A percentile compares a stretch with the other conserved stretches of the same genome.
Evolutionary conservation across 2,797 vertebrate genomes (phyloP).

Genomic region (Chaenodraco wilsoni): DNA sequence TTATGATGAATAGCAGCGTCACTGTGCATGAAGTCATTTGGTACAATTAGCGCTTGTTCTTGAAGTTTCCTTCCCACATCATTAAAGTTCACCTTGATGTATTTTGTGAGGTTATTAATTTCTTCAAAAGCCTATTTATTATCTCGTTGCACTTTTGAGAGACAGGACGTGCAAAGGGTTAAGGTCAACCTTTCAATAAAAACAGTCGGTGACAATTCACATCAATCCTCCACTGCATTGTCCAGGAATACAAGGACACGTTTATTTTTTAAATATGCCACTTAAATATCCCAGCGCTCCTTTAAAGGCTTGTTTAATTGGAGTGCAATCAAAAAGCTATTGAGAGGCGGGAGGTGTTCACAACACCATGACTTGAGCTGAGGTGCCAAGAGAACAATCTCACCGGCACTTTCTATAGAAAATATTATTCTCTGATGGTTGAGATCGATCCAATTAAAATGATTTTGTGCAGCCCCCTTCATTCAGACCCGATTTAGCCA

Average conservation of each 20-base stretch:
- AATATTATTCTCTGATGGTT: constrained; percentile 57
- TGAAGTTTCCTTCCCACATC: constrained; percentile 44
- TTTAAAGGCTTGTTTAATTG: constrained; percentile 6
- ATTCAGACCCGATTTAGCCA: constrained; percentile 63
- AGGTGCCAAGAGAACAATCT: constrained; percentile 35
- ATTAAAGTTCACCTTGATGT: constrained; percentile 63
- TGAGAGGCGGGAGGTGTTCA: constrained; percentile 23
- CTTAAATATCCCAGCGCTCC: constrained; percentile 2
- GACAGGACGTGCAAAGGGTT: constrained; percentile 6
- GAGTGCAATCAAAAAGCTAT: constrained; percentile 9
- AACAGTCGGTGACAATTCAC: constrained; percentile 7
- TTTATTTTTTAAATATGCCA: neutral
- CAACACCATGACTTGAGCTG: constrained; percentile 13
- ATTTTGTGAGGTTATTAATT: constrained; percentile 55
- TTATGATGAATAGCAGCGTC: constrained; percentile 23
- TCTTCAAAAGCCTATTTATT: constrained; percentile 54
- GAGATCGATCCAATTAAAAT: constrained; percentile 63
- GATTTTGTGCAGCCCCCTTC: constrained; percentile 54
- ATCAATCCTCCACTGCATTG: neutral
- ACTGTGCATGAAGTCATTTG: constrained; percentile 28
- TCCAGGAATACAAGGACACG: neutral
- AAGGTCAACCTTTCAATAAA: constrained; percentile 37
- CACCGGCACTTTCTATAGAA: constrained; percentile 38
- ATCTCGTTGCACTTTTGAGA: constrained; percentile 32
- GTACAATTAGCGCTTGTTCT: constrained; percentile 43